A percentile compares a stretch with the other conserved stretches of the same genome.
Evolutionary conservation across 1,140 invertebrate genomes (phyloP).

Genomic region (Globodera rostochiensis): DNA sequence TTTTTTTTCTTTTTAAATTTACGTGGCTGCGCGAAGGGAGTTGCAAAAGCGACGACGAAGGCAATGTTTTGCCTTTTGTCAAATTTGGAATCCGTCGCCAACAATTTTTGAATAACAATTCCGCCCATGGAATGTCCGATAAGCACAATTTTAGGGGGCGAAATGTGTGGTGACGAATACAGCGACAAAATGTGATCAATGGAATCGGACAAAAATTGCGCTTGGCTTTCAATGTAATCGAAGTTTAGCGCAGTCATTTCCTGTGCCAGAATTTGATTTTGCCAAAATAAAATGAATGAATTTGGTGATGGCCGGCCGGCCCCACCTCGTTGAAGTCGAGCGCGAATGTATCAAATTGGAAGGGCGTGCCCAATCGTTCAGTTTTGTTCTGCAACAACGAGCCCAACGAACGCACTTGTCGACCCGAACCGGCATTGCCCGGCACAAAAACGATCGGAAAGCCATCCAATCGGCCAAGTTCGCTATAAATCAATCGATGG

Average conservation of each 20-base stretch:
- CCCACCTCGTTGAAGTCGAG: conserved; percentile 53
- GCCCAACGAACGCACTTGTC: conserved; percentile 53
- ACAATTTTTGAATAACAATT: conserved; percentile 43
- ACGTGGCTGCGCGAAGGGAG: conserved; percentile 51
- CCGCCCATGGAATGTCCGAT: conserved; percentile 57
- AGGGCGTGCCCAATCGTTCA: conserved; percentile 34
- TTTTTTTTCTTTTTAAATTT: background rate
- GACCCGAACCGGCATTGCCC: conserved; percentile 54
- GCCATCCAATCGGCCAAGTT: conserved; percentile 33
- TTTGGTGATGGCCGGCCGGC: background rate
- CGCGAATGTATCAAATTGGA: conserved; percentile 55
- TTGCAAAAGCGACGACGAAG: conserved; percentile 44
- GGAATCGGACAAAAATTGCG: conserved; percentile 37
- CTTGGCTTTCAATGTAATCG: conserved; percentile 37
- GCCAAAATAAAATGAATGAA: conserved; percentile 13
- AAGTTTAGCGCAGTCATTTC: conserved; percentile 52
- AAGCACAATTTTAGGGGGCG: conserved; percentile 43
- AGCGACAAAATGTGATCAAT: conserved; percentile 39
- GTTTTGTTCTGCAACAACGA: conserved; percentile 56
- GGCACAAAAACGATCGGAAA: conserved; percentile 54
- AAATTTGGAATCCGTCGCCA: background rate
- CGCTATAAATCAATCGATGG: conserved; percentile 23
- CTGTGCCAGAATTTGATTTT: conserved; percentile 23
- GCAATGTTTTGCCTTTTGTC: conserved; percentile 20
- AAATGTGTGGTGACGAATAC: conserved; percentile 26